Evolutionary conservation across 2,113 vertebrate genomes (phyloP).

Genomic region (Tupaia tana): DNA sequence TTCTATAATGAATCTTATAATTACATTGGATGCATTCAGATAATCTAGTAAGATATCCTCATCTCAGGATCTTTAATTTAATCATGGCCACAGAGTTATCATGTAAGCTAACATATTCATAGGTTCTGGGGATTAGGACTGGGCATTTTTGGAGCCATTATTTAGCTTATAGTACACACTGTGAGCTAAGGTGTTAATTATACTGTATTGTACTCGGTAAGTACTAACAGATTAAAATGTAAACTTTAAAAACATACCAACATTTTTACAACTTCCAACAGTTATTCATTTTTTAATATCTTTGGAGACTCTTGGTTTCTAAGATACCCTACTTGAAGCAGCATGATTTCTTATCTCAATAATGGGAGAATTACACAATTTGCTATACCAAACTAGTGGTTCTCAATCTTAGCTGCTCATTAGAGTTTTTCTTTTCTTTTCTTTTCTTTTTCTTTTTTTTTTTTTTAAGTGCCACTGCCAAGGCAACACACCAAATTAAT

Average conservation of each 20-base stretch:
- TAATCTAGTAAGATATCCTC: not conserved
- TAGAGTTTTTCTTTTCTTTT: not conserved
- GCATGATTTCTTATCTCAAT: constrained; percentile 35
- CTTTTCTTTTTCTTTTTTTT: too few relatives aligned
- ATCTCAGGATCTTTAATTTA: not conserved
- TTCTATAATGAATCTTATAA: not conserved
- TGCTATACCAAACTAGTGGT: not conserved
- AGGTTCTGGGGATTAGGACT: not conserved
- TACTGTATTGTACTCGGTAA: not conserved
- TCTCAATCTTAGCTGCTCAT: constrained; percentile 18
- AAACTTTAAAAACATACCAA: constrained; percentile 22
- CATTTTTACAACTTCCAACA: not conserved
- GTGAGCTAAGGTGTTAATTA: not conserved
- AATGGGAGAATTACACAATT: not conserved
- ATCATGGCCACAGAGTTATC: not conserved
- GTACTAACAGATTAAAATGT: not conserved
- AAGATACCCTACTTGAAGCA: not conserved
- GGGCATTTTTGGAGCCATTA: not conserved
- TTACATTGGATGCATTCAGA: not conserved
- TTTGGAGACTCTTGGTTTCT: not conserved
- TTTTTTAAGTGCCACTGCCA: not conserved
- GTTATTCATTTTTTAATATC: not conserved
- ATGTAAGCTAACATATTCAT: not conserved
- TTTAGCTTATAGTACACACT: not conserved
- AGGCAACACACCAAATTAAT: constrained; percentile 1